These are phyloP conservation scores for Orchesellides sinensis DNA, from an alignment of 2,888 invertebrate species.

Conservation along the genomic window DNA sequence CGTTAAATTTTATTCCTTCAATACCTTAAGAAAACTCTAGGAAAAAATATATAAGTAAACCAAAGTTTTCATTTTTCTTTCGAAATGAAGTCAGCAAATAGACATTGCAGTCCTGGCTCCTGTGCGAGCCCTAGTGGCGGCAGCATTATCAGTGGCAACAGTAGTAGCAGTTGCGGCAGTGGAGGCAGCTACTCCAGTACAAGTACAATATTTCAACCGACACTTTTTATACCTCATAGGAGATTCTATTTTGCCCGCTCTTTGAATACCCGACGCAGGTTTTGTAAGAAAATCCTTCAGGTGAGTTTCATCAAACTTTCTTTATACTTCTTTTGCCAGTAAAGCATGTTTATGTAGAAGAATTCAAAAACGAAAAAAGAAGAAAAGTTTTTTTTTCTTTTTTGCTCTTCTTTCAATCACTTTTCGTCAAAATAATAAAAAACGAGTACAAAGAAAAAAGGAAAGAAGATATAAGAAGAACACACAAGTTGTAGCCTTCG, in stretches of 20 bases:
- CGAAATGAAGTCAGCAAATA: slow-evolving; percentile 62
- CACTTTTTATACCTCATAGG: slow-evolving; percentile 73
- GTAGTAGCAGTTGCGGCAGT: slow-evolving; percentile 5
- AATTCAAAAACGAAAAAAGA: neutral
- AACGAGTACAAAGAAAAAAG: slow-evolving; percentile 25
- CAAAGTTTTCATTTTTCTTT: slow-evolving; percentile 19
- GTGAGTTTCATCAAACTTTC: slow-evolving; percentile 61
- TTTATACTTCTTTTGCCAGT: neutral
- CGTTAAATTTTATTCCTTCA: slow-evolving; percentile 48
- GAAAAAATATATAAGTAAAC: slow-evolving; percentile 12
- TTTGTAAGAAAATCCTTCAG: slow-evolving; percentile 75
- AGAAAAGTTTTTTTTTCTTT: slow-evolving; percentile 1
- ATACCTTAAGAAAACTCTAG: slow-evolving; percentile 21
- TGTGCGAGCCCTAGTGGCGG: slow-evolving; percentile 20
- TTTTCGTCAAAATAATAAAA: slow-evolving; percentile 36
- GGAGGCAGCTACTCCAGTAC: slow-evolving; percentile 56
- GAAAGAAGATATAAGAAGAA: neutral
- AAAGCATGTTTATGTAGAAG: neutral
- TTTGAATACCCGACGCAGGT: slow-evolving; percentile 73
- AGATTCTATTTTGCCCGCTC: slow-evolving; percentile 73
- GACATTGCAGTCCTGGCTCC: slow-evolving; percentile 58
- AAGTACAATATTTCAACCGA: slow-evolving; percentile 72
- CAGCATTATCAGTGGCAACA: slow-evolving; percentile 30
- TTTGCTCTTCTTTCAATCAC: slow-evolving; percentile 37
- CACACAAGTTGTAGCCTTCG: neutral